Evolutionary conservation across 2,113 vertebrate genomes (phyloP), one percentile per base, ranked within the genome.

Genomic region (Columbina picui): DNA sequence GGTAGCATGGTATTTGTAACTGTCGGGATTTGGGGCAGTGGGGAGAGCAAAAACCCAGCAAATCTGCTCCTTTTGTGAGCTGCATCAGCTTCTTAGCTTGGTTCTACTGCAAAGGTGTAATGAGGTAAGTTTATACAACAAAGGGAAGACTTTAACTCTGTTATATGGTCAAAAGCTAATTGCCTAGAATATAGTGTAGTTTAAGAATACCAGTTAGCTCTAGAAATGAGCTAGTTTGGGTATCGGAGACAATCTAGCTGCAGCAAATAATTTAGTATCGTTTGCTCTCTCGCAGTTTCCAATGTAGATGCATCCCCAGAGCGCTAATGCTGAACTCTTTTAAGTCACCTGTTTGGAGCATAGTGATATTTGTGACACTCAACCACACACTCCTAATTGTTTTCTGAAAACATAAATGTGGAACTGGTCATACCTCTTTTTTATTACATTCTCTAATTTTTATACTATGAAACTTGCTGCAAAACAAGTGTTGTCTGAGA

Each of bases 71-170:
- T 88, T 79, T 26, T 32, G 27, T 39, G 69, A 49, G 63, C 27
- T 65, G 52, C 9, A 75, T 15, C 76, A 84, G 64, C 68, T 92
- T 41, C 67, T 92, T 67, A 41, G 29, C 68, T 80, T 68, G 26
- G 7, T 9, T 57, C 76, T 78, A 38, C 86, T 63, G 56, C 23
- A 52, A 52, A 32, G 14, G 10, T 29, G 26, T 14, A 6, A 45
- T 20, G 56, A 89, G 68, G 89, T 93, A 89, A 95, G 93, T 75
- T 64, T 41, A 50, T 57, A 57, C n/a, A 81, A 86, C 17, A 78
- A 71, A 41, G 43, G 13, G 47, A 90, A 78, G 15, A 34, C 47
- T 57, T 65, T 3, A 70, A 18, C 18, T 59, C 14, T 1, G 32
- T 50, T 69, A 26, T 29, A 18, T 29, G 41, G 64, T n/a, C 34